Evolutionary conservation across 2,797 vertebrate genomes (phyloP), one percentile per base, ranked within the genome.

Genomic region (Mallotus villosus): DNA sequence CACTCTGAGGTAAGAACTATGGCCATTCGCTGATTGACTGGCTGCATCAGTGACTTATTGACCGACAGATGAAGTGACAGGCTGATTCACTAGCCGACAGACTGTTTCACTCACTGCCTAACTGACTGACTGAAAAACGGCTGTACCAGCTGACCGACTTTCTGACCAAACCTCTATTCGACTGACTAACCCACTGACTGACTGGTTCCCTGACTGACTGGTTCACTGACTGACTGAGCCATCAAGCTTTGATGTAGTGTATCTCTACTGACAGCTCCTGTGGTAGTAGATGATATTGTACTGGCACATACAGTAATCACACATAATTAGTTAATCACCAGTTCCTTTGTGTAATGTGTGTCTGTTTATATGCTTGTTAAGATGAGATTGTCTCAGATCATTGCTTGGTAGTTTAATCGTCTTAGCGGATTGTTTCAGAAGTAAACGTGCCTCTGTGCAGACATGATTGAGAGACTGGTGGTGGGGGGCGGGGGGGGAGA

Each of bases 351-450:
- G 64, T 51, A 51, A 53, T 66, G 21, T 21, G 22, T 37, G 29
- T 9, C 53, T 60, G 67, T 66, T 66, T 51, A 66, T 66, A 25
- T 25, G 34, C 27, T 25, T 14, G 24, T n/a, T 34, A 68, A 29
- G 49, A 9, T 58, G 25, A 19, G 25, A 68, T 55, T 55, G 25
- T 69, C 57, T 57, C 27, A 37, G 69, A 71, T 63, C 41, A 61
- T 49, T 25, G 41, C 64, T 25, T 41, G 4, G 64, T 66, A 51
- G 64, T 51, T 66, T 66, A 51, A 66, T 66, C 27, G 46, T 51
- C 41, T 27, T 51, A 25, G n/a, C 25, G 22, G 7, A 22, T 49
- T 51, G 64, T 24, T 22, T 66, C 19, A 55, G 51, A 55, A 55
- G 19, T 17, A 4, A 55, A n/a, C 5, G 51, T 51, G 64, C 25